Conservation (phyloP, 2,113 vertebrate species). For the Setophaga coronata region DNA sequence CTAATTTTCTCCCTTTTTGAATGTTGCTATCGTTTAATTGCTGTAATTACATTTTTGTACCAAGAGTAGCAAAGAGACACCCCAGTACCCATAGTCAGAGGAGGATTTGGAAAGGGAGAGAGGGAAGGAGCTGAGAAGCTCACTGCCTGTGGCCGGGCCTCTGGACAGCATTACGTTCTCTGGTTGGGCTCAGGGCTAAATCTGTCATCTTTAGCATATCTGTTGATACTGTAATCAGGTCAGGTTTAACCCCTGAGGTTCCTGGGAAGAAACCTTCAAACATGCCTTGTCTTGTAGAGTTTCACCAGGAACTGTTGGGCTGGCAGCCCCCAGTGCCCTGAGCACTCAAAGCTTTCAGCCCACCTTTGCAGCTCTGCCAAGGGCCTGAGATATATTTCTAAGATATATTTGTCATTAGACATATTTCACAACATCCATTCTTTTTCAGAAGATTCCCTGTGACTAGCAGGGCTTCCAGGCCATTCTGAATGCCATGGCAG, state of each 20-base stretch:
- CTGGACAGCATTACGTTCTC: neutral
- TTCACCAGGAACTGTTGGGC: neutral
- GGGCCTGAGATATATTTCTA: neutral
- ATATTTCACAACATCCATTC: neutral
- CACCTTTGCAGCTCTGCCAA: neutral
- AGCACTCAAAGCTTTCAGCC: neutral
- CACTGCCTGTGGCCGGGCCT: neutral
- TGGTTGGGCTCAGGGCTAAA: neutral
- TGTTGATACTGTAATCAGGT: neutral
- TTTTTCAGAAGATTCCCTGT: neutral
- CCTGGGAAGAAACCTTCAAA: neutral
- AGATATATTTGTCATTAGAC: neutral
- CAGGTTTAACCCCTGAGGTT: neutral
- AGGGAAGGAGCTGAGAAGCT: neutral
- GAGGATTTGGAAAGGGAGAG: neutral
- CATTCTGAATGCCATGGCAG: fast-evolving
- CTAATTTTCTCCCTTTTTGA: neutral
- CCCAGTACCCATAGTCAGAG: neutral
- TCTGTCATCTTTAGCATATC: neutral
- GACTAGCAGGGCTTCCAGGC: neutral
- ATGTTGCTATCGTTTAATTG: neutral
- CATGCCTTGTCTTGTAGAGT: fast-evolving
- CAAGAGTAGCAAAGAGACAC: neutral
- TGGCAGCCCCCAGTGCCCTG: neutral
- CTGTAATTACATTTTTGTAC: neutral